phyloP scores from a whole-genome alignment of 2,797 vertebrate genomes.

The Ctenosaura bakeri region DNA sequence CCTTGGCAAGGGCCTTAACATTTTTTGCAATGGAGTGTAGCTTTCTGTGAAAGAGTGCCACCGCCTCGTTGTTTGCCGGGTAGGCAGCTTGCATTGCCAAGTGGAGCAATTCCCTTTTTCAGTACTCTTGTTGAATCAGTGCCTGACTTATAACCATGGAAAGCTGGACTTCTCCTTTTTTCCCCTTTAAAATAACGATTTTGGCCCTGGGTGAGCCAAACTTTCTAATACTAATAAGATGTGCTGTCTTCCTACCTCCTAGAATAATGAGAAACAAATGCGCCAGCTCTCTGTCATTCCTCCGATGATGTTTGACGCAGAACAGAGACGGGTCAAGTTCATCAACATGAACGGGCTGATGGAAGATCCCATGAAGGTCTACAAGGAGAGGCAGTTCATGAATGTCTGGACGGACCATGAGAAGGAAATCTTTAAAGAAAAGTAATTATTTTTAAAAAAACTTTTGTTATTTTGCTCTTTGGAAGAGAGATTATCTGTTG shows the following conservation, averaged over 20 bases:
- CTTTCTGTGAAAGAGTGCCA: background rate
- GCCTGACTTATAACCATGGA: background rate
- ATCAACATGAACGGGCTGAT: conserved; percentile 99
- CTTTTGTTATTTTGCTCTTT: no score
- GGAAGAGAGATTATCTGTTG: background rate
- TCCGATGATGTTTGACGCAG: conserved; percentile 98
- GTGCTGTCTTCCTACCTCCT: background rate
- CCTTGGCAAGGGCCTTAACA: background rate
- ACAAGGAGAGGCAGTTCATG: conserved; percentile 98
- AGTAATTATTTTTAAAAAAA: conserved; percentile 83
- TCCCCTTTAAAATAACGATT: background rate
- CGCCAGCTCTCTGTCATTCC: conserved; percentile 98
- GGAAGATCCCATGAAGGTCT: conserved; percentile 98
- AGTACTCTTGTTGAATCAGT: background rate
- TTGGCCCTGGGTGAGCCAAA: background rate
- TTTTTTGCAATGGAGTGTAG: background rate
- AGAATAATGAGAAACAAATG: conserved; percentile 99
- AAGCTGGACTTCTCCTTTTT: background rate
- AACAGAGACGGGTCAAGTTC: conserved; percentile 96
- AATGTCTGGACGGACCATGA: conserved; percentile 99
- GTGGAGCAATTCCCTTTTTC: background rate
- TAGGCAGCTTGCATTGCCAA: background rate
- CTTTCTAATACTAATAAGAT: background rate
- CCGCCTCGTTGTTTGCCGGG: background rate
- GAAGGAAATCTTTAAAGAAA: conserved; percentile 98